These are phyloP conservation scores for Phaethon lepturus DNA, from an alignment of 2,113 vertebrate species.

Conservation along the genomic window DNA sequence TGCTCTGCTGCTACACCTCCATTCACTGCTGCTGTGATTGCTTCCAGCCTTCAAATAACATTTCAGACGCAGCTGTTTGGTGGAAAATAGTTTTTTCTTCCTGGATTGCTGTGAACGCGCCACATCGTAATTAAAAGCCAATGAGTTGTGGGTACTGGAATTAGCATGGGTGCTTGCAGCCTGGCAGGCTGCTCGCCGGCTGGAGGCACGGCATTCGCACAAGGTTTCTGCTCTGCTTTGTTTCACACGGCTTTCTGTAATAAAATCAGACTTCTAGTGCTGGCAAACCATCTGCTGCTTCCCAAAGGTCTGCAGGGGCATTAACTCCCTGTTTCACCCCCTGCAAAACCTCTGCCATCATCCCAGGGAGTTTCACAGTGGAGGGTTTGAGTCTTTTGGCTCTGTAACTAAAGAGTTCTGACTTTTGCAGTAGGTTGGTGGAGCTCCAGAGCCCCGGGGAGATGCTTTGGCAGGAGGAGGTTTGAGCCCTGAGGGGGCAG, in stretches of 20 bases:
- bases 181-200: not conserved
- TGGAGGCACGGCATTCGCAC: accelerated
- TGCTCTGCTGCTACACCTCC: not conserved
- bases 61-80: not conserved
- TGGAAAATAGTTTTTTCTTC: not conserved
- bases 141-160: not conserved
- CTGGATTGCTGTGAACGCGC: not conserved
- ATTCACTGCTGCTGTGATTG: accelerated
- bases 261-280: not conserved
- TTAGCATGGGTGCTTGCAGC: not conserved
- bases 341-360: accelerated
- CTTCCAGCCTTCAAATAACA: not conserved
- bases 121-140: not conserved
- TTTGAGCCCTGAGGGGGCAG: not conserved
- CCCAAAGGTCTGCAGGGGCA: not conserved
- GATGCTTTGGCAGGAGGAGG: accelerated
- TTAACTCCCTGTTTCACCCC: not conserved
- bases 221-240: not conserved
- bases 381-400: not conserved
- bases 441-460: not conserved
- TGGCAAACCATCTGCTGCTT: not conserved
- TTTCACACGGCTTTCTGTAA: not conserved
- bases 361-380: accelerated
- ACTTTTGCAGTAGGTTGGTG: accelerated
- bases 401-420: not conserved